phyloP scores from a whole-genome alignment of 1,140 invertebrate genomes.

The Andricus grossulariae region DNA sequence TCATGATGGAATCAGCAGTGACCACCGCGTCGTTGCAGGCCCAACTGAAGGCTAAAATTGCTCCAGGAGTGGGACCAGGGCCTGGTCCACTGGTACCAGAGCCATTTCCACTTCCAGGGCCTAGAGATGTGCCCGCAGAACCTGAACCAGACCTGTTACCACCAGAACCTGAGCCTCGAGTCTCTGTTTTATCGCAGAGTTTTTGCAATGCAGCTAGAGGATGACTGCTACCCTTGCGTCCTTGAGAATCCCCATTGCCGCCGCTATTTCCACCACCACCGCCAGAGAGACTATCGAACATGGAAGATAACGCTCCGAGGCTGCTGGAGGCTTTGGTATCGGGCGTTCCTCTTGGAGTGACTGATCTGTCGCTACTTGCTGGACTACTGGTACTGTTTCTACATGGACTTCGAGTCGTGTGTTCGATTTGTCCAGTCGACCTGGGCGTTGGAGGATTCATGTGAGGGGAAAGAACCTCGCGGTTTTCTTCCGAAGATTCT shows the following conservation, averaged over 20 bases:
- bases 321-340: conserved; percentile 83
- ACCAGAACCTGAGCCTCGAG: conserved; percentile 68
- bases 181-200: conserved; percentile 95
- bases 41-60: conserved; percentile 94
- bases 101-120: conserved; percentile 55
- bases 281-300: conserved; percentile 89
- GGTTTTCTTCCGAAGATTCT: conserved; percentile 64
- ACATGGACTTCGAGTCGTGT: conserved; percentile 76
- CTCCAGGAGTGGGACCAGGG: conserved; percentile 81
- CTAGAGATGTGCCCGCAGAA: conserved; percentile 44
- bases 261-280: conserved; percentile 70
- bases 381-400: conserved; percentile 81
- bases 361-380: conserved; percentile 84
- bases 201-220: conserved; percentile 95
- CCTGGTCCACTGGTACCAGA: conserved; percentile 59
- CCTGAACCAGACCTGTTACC: conserved; percentile 55
- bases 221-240: conserved; percentile 84
- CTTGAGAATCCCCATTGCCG: conserved; percentile 73
- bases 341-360: conserved; percentile 82
- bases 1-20: conserved; percentile 91
- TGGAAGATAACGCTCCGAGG: conserved; percentile 90
- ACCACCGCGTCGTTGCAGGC: conserved; percentile 94
- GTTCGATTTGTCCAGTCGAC: conserved; percentile 63
- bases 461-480: conserved; percentile 74
- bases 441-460: conserved; percentile 77